Percentiles rank a stretch among this genome's conserved stretches.
phyloP scores from a whole-genome alignment of 2,797 vertebrate species.

The Leptoclinus maculatus region DNA sequence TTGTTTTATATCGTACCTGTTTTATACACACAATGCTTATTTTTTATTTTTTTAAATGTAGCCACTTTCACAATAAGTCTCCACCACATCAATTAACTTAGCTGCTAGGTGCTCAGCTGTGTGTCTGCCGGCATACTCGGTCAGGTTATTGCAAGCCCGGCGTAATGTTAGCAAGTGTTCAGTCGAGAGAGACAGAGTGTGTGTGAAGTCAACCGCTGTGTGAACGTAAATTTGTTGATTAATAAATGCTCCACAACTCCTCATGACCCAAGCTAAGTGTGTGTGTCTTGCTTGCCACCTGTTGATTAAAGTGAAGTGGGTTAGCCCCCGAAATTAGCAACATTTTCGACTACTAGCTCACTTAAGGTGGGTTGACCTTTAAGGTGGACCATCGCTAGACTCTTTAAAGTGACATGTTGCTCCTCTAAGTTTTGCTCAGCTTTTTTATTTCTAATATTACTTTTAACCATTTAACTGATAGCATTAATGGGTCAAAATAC shows the following conservation, averaged over 20 bases:
- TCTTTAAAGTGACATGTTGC: background rate
- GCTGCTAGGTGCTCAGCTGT: background rate
- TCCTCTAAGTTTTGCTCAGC: background rate
- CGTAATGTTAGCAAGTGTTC: background rate
- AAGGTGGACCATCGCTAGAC: background rate
- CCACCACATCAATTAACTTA: background rate
- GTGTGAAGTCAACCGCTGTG: background rate
- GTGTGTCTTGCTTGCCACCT: background rate
- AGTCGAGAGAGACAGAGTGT: background rate
- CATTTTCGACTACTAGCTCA: background rate
- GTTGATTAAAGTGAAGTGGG: background rate
- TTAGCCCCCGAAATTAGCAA: background rate
- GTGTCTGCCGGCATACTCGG: background rate
- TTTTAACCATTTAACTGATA: background rate
- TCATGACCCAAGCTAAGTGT: background rate
- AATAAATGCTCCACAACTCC: background rate
- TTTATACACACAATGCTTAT: conserved; percentile 9
- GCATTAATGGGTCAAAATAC: background rate
- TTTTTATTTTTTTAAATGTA: background rate
- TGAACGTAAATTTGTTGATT: background rate
- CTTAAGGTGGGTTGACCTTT: background rate
- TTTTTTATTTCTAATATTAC: background rate
- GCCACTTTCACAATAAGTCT: background rate
- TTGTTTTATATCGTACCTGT: background rate
- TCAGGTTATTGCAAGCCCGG: background rate